phyloP scores from a whole-genome alignment of 2,888 invertebrate genomes.

The Stratiomys singularior region DNA sequence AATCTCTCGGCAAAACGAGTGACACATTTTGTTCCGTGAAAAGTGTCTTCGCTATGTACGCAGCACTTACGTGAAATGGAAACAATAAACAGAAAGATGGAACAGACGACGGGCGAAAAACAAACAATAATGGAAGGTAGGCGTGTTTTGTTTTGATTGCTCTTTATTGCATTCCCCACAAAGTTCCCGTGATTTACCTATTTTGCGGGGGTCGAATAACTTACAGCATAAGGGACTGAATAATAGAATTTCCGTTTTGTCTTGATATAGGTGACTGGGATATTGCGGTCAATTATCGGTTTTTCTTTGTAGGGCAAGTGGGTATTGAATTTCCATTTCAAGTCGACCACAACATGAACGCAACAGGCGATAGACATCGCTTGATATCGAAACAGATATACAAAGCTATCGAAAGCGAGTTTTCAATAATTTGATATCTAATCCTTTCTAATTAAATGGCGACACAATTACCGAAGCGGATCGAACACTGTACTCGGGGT shows the following conservation, averaged over 20 bases:
- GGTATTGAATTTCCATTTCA: slow-evolving; percentile 10
- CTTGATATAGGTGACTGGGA: slow-evolving; percentile 11
- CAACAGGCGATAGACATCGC: not conserved
- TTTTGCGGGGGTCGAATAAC: too few species aligned
- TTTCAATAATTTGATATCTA: not conserved
- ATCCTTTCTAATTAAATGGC: not conserved
- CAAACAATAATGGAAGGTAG: slow-evolving; percentile 46
- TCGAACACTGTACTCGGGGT: too few species aligned
- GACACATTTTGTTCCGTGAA: not conserved
- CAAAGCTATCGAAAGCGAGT: not conserved
- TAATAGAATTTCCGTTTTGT: too few species aligned
- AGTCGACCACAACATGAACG: not conserved
- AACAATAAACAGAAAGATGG: slow-evolving; percentile 21
- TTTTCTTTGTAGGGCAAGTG: slow-evolving; percentile 27
- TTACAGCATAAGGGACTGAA: too few species aligned
- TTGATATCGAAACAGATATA: not conserved
- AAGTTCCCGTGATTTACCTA: too few species aligned
- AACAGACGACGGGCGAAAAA: slow-evolving; percentile 31
- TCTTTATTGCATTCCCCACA: too few species aligned
- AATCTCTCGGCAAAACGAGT: too few species aligned
- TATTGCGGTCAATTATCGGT: slow-evolving; percentile 38
- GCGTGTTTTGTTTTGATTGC: not conserved
- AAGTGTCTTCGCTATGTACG: not conserved
- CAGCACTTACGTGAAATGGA: not conserved
- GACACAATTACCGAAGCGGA: not conserved